Base-by-base conservation (phyloP, 2,113 vertebrate species). In the Pleuronectes platessa region DNA sequence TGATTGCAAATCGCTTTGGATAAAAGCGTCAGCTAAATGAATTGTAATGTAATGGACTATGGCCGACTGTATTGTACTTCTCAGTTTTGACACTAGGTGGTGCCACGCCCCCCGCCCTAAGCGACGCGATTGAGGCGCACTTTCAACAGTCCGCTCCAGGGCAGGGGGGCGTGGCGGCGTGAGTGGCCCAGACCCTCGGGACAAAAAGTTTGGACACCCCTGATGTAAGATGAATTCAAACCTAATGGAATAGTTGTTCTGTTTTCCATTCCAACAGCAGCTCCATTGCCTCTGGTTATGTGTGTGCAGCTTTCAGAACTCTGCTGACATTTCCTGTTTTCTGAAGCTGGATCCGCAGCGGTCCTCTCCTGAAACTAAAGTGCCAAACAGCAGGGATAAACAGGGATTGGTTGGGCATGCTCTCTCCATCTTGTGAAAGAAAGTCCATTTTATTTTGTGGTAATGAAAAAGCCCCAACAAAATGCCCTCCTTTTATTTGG, bases 301-400 rank as follows among this genome's bases (percentile, higher is more conserved):
- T 67, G 51, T 24, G 14, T 65, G 56, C 9, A 21, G 40, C 66
- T 59, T 26, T 35, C 49, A 71, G 37, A 61, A 35, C 65, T 71
- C 66, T 62, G 59, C 74, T 68, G 68, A 84, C 72, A 72, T 80
- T 68, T 84, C 68, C 82, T 76, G 62, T 68, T 47, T 5, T 67
- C 61, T 49, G 37, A 55, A 60, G 45, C 65, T 23, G 66, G 31
- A 55, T 71, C 60, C 5, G 31, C 0, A 37, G 8, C 18, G 37
- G 69, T 12, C 51, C 55, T 70, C 76, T 49, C 78, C 65, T 70
- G 51, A 23, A 71, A 49, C 68, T 14, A 78, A 64, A 80, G 24
- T 21, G 24, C 45, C 58, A 76, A 77, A 77, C 74, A 60, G 53
- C 15, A 53, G 55, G 31, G 63, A 77, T 62, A 17, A 61, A 65